Percentiles rank a stretch among this genome's conserved stretches.
These are phyloP conservation scores for Prietella phreatophila DNA, from an alignment of 2,113 vertebrate genomes.

Conservation along the genomic window DNA sequence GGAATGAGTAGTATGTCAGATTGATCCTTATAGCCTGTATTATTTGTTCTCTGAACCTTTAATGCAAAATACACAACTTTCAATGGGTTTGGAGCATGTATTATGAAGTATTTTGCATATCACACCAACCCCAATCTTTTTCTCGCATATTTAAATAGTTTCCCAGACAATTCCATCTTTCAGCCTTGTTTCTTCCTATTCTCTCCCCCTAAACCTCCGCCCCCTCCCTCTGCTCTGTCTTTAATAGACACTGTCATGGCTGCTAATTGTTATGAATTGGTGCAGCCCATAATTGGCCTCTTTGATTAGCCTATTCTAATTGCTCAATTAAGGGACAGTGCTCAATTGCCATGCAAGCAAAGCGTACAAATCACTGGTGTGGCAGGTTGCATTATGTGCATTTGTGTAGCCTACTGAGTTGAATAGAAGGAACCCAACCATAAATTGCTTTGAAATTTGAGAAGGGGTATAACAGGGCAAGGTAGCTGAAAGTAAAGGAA, in stretches of 20 bases:
- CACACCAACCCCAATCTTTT: neutral
- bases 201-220: neutral
- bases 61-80: neutral
- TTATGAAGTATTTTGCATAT: neutral
- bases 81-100: neutral
- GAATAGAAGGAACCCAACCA: conserved; percentile 39
- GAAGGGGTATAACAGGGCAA: conserved; percentile 2
- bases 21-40: neutral
- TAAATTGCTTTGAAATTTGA: conserved; percentile 39
- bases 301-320: conserved; percentile 82
- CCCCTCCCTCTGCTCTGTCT: conserved; percentile 61
- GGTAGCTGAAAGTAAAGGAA: neutral
- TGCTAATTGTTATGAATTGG: conserved; percentile 83
- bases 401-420: conserved; percentile 30
- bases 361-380: conserved; percentile 64
- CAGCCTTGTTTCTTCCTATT: conserved; percentile 15
- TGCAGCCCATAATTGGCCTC: conserved; percentile 80
- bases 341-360: conserved; percentile 76
- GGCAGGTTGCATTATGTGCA: conserved; percentile 54
- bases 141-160: conserved; percentile 34
- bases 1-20: neutral
- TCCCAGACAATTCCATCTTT: conserved; percentile 32
- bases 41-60: neutral
- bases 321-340: conserved; percentile 79
- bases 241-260: conserved; percentile 77